Base-by-base conservation (phyloP, 2,797 vertebrate species). In the Cuniculus paca region DNA sequence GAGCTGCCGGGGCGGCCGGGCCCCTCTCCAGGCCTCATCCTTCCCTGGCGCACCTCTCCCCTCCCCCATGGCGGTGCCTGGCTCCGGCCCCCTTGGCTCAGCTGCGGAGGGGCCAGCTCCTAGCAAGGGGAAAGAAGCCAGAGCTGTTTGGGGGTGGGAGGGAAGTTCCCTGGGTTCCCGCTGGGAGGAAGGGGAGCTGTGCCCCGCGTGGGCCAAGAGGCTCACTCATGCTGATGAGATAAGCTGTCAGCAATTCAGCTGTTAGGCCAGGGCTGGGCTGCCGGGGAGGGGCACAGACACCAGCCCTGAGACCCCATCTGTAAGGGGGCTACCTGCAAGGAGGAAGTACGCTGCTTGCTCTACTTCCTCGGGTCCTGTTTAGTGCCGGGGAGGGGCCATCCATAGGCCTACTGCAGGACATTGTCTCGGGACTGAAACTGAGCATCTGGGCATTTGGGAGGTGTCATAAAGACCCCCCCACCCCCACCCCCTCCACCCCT, bases 31-130 rank as follows among this genome's bases (percentile, higher is more conserved):
- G 96, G 97, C 96, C 95, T 94, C 91, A 70, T 97, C 96, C 96
- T 97, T 94, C 96, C 77, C 91, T 91, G 79, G 80, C 42, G 39
- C 95, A 97, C 97, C 97, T 97, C 97, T 96, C 96, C 89, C 85
- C 77, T 94, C 97, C 95, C 95, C 96, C 84, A 56, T 5, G 56
- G 54, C 20, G 2, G 75, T 91, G 92, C 92, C 92, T 88, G 96
- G 96, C 94, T 95, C 93, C 7, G 1, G 90, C 82, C 92, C 65
- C 84, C 85, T 89, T 88, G 96, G 95, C 97, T 95, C 39, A 13
- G 26, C 82, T 1, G 26, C 20, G 58, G 60, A 96, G 94, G 95
- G 95, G 97, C 94, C 80, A 6, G 63, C 95, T 84, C 92, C 4
- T 52, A 92, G 79, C 3, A 60, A 91, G 82, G 79, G 95, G 95